These are phyloP conservation scores for Amphipoea oculea DNA, from an alignment of 2,888 invertebrate species.

Conservation along the genomic window DNA sequence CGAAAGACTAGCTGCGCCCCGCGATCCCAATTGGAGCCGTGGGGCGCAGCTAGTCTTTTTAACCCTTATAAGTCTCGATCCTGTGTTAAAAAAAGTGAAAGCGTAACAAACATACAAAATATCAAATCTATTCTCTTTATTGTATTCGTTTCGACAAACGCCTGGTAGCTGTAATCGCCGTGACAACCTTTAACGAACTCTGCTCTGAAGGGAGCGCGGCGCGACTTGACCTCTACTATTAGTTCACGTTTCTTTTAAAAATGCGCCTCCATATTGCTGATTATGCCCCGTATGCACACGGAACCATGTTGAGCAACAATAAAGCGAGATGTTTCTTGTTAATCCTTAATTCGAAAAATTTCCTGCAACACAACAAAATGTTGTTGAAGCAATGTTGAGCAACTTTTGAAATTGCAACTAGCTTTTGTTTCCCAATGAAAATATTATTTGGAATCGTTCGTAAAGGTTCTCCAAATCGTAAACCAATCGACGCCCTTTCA, in stretches of 20 bases:
- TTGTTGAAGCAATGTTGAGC: not conserved
- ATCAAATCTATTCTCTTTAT: too few relatives aligned
- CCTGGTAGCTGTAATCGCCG: constrained; percentile 16
- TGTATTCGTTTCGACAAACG: not conserved
- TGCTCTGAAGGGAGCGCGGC: not conserved
- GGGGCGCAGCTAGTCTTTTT: too few relatives aligned
- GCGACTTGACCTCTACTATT: not conserved
- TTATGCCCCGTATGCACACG: not conserved
- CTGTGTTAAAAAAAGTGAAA: too few relatives aligned
- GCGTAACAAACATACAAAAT: too few relatives aligned
- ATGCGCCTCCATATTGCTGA: not conserved
- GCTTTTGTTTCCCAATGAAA: not conserved
- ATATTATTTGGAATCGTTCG: not conserved
- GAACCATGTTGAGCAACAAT: not conserved
- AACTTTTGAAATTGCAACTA: not conserved
- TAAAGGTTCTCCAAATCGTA: not conserved
- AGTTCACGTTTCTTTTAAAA: not conserved
- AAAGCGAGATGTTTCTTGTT: not conserved
- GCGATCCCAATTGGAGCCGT: too few relatives aligned
- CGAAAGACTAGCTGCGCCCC: too few relatives aligned
- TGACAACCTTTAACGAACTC: constrained; percentile 28
- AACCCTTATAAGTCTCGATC: too few relatives aligned
- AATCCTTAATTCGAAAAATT: not conserved
- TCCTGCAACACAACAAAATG: not conserved
- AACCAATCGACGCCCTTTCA: too few relatives aligned